These are phyloP conservation scores for Apotomis capreana DNA, from an alignment of 2,888 invertebrate species.

Conservation along the genomic window DNA sequence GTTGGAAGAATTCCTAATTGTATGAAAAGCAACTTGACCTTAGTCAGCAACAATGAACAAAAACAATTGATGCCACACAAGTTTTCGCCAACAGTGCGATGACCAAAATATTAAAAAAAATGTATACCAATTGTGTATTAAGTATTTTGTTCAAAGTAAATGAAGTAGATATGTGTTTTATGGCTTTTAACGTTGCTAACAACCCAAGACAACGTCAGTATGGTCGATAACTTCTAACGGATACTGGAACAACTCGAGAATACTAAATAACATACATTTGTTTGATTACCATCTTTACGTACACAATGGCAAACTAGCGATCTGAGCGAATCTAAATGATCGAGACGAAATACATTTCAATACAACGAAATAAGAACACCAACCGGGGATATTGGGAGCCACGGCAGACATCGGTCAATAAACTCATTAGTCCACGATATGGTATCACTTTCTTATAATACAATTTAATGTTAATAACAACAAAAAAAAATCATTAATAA, in stretches of 20 bases:
- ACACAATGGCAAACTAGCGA: slow-evolving; percentile 28
- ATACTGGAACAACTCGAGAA: slow-evolving; percentile 27
- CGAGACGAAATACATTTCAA: slow-evolving; percentile 29
- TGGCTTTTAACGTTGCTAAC: slow-evolving; percentile 48
- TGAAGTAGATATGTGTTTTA: slow-evolving; percentile 11
- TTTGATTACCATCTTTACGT: slow-evolving; percentile 24
- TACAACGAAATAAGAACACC: slow-evolving; percentile 51
- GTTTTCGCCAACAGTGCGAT: slow-evolving; percentile 12
- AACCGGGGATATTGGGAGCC: slow-evolving; percentile 83
- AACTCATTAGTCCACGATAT: slow-evolving; percentile 79
- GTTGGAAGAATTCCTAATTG: slow-evolving; percentile 28
- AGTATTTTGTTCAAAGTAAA: slow-evolving; percentile 22
- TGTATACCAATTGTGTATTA: not conserved
- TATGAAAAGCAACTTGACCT: slow-evolving; percentile 36
- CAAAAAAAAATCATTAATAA: slow-evolving; percentile 48
- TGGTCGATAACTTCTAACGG: slow-evolving; percentile 62
- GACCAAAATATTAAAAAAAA: slow-evolving; percentile 5
- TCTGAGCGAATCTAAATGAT: slow-evolving; percentile 18
- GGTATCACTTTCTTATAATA: slow-evolving; percentile 60
- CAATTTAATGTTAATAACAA: slow-evolving; percentile 49
- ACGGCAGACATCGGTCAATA: slow-evolving; percentile 83
- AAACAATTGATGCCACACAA: slow-evolving; percentile 21
- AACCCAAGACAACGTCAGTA: slow-evolving; percentile 78
- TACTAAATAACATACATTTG: slow-evolving; percentile 25
- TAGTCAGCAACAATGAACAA: slow-evolving; percentile 34